Base-by-base conservation (phyloP, 1,140 invertebrate genomes). In the Ceratosolen solmsi region DNA sequence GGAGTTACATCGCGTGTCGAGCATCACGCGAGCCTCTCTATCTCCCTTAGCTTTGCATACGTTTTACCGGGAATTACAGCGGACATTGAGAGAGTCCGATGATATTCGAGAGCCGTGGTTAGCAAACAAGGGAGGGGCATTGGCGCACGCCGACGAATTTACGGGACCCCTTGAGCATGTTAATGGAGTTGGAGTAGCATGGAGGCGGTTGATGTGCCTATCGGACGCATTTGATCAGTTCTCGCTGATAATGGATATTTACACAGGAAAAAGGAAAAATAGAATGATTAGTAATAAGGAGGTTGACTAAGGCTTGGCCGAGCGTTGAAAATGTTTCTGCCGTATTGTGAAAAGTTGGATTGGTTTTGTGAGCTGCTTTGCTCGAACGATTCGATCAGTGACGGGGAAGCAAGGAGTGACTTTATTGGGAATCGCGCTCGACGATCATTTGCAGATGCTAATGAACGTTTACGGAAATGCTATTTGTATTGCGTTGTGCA, bases 401-500 rank as follows among this genome's bases (percentile, higher is more conserved):
- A 30, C 25, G 58, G 58, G n/a, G 58, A 30, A 60, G 13, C 13
- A 60, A 25, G n/a, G 7, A 13, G 58, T 30, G 25, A 60, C 27
- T 60, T 30, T 3, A 60, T 60, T 13, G 25, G 27, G 25, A 11
- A 27, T 25, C 8, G 25, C n/a, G 58, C 11, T 60, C 13, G 3
- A 60, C 58, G 11, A 60, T 60, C n/a, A 60, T 60, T 60, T 22
- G 13, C 3, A 60, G n/a, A n/a, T n/a, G 25, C 58, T 60, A 60
- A 60, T 30, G 58, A 60, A 60, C 25, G 58, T 60, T 60, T 60
- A 7, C 27, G 58, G 25, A 60, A 60, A 60, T 60, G 58, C 58
- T 30, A 27, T 25, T 60, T 25, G 8, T 30, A 27, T 30, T 22
- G 4, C 25, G 13, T 13, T 46, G 41, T 9, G 2, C 9, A 22